Base-by-base conservation (phyloP, 1,140 invertebrate species). In the Eubasilissa regina region DNA sequence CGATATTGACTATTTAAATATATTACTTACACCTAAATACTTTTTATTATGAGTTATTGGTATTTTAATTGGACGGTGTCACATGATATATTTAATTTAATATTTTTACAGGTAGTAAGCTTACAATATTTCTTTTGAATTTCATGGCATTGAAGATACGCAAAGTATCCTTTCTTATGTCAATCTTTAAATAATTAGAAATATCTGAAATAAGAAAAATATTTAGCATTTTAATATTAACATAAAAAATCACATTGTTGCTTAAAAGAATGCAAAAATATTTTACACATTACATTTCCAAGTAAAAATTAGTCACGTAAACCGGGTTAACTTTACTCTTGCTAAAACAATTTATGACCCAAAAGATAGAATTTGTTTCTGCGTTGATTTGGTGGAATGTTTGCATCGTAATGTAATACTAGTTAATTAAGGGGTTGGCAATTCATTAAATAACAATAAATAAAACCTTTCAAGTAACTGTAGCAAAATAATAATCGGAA, bases 11-110 rank as follows among this genome's bases (percentile, higher is more conserved):
- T 55, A 77, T 77, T 77, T 77, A 48, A 66, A 66, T 43, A 68
- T 56, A 68, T 68, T 51, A 51, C 47, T 79, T 77, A 78, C 19
- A 72, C 45, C 80, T 81, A 81, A 64, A 64, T 48, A 74, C 73
- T 81, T 35, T 35, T 78, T 51, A 60, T 79, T 77, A 81, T 70
- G 35, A 78, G 74, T 77, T 79, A 82, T 82, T 79, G 80, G 80
- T 82, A 82, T 78, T 82, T 62, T 70, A 79, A 78, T 80, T 83
- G 81, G 81, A 83, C 81, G 81, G 81, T 83, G 81, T 83, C 79
- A 80, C 72, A 75, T 83, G 81, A 83, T 83, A 83, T 83, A 77
- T 75, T 75, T 64, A 35, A 72, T 60, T 78, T 72, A 66, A 78
- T 58, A 72, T 78, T 74, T 79, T 75, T 64, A 79, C 48, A 75